Percentiles rank a stretch among this genome's conserved stretches.
phyloP scores from a whole-genome alignment of 2,797 vertebrate species.

The Alauda arvensis region DNA sequence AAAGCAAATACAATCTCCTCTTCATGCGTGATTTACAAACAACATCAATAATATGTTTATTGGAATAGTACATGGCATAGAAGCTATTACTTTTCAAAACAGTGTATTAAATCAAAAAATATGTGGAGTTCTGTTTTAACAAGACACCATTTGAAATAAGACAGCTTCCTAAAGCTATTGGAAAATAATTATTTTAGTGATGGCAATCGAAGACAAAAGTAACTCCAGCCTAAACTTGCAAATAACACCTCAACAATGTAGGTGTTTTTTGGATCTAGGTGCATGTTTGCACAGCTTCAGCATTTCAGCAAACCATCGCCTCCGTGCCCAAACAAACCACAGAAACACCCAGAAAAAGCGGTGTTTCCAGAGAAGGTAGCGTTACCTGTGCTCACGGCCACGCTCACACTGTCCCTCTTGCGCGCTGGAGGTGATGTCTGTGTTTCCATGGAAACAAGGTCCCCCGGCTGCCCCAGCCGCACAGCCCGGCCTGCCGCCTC shows the following conservation, averaged over 20 bases:
- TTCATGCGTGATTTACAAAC: neutral
- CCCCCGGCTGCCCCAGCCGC: conserved; percentile 28
- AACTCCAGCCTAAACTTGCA: neutral
- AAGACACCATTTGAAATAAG: neutral
- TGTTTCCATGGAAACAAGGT: conserved; percentile 65
- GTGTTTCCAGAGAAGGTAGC: neutral
- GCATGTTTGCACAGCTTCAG: rapidly evolving
- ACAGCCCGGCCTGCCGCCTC: neutral
- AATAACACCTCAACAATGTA: neutral
- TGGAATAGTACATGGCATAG: neutral
- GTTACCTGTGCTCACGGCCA: conserved; percentile 92
- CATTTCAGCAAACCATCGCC: neutral
- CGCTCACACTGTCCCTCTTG: conserved; percentile 74
- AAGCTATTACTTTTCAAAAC: neutral
- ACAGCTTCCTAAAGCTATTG: neutral
- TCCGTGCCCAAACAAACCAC: neutral
- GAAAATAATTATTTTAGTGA: neutral
- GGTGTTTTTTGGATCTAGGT: neutral
- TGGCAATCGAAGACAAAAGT: neutral
- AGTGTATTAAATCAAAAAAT: neutral
- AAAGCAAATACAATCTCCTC: neutral
- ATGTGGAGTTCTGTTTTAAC: neutral
- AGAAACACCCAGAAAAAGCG: neutral
- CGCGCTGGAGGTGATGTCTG: conserved; percentile 25
- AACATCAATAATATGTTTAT: neutral